Evolutionary conservation across 2,797 vertebrate species (phyloP).

Genomic region (Rhinoraja longicauda): DNA sequence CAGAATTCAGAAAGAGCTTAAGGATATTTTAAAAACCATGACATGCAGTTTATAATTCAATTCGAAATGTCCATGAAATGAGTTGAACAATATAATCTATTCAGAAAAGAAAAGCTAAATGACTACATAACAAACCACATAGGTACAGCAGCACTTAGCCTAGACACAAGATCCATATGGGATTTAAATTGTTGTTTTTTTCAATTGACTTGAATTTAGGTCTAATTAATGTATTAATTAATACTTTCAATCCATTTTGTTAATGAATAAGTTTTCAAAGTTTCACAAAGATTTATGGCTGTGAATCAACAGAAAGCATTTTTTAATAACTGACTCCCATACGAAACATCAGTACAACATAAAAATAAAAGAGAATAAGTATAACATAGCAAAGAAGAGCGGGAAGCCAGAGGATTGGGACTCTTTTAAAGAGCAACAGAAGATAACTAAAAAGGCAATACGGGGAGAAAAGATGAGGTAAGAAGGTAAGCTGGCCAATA

Average conservation of each 20-base stretch:
- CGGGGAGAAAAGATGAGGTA: too few relatives aligned
- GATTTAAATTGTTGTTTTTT: background rate
- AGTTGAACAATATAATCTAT: background rate
- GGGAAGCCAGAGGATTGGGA: too few relatives aligned
- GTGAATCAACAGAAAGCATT: background rate
- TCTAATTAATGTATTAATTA: conserved; percentile 27
- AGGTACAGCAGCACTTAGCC: background rate
- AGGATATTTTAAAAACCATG: background rate
- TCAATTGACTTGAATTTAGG: conserved; percentile 12
- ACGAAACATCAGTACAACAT: background rate
- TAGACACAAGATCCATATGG: background rate
- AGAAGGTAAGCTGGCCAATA: too few relatives aligned
- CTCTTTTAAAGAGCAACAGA: too few relatives aligned
- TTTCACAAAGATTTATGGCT: background rate
- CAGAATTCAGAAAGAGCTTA: background rate
- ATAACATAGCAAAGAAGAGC: too few relatives aligned
- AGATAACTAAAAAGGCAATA: too few relatives aligned
- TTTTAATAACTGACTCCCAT: background rate
- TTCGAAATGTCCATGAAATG: background rate
- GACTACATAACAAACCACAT: background rate
- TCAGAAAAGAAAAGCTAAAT: background rate
- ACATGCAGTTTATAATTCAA: background rate
- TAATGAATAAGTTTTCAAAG: background rate
- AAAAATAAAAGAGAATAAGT: too few relatives aligned
- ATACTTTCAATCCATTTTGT: background rate